Evolutionary conservation across 2,797 vertebrate genomes (phyloP).

Genomic region (Spinus olivaceus): DNA sequence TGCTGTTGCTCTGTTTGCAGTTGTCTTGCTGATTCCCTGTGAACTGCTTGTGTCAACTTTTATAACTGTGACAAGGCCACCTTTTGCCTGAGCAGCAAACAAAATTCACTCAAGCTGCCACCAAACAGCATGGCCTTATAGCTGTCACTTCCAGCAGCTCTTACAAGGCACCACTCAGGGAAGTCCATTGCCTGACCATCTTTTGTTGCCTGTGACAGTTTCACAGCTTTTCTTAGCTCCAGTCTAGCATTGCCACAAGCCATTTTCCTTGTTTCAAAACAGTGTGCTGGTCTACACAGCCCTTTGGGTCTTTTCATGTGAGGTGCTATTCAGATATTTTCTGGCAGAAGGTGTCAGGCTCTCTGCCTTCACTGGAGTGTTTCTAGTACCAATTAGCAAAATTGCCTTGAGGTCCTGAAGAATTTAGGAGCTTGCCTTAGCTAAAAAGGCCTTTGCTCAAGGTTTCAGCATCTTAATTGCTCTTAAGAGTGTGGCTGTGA

Average conservation of each 20-base stretch:
- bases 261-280: background rate
- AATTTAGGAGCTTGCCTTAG: background rate
- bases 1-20: background rate
- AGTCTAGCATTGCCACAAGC: background rate
- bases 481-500: background rate
- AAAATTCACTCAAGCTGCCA: background rate
- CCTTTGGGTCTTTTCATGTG: background rate
- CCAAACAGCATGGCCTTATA: background rate
- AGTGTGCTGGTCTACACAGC: background rate
- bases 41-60: background rate
- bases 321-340: background rate
- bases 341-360: background rate
- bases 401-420: background rate
- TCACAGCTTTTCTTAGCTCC: slow-evolving; percentile 8
- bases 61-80: background rate
- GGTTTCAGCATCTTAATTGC: background rate
- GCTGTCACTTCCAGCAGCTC: background rate
- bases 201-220: background rate
- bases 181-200: background rate
- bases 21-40: background rate
- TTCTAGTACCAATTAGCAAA: background rate
- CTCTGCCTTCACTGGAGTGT: background rate
- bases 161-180: fast-evolving
- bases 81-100: background rate
- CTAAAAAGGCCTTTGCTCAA: background rate